Conservation (phyloP, 1,140 invertebrate genomes). For the Apocrypta bakeri region DNA sequence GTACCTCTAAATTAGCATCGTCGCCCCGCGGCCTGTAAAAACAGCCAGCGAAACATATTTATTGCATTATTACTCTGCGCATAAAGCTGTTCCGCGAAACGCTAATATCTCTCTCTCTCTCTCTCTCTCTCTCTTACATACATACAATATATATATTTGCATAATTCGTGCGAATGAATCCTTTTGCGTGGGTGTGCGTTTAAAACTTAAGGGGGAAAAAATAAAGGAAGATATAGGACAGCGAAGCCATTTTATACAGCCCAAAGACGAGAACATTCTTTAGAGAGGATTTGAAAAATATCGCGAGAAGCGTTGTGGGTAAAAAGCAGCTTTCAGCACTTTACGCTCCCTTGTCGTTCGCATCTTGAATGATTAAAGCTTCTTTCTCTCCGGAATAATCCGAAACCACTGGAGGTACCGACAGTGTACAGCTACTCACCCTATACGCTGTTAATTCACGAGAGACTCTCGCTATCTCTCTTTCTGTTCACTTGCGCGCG, state of each 20-base stretch:
- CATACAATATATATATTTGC: too few relatives aligned
- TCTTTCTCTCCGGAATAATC: neutral
- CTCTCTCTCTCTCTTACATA: too few relatives aligned
- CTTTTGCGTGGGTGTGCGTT: neutral
- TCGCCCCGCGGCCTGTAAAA: too few relatives aligned
- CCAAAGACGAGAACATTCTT: neutral
- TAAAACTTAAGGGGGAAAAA: neutral
- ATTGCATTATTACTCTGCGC: neutral
- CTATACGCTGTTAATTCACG: neutral
- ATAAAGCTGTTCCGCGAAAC: neutral
- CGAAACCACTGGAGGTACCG: neutral
- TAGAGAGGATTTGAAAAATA: neutral
- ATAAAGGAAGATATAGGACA: too few relatives aligned
- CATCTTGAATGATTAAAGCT: slow-evolving; percentile 21
- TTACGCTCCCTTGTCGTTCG: neutral
- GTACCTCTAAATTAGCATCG: neutral
- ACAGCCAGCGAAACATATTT: neutral
- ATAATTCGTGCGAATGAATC: slow-evolving; percentile 4
- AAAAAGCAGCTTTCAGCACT: slow-evolving; percentile 8
- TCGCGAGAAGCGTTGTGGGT: neutral
- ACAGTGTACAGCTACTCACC: neutral
- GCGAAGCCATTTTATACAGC: too few relatives aligned
- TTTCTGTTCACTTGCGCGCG: neutral
- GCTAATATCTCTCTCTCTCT: too few relatives aligned
- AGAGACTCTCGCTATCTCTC: too few relatives aligned